These are phyloP conservation scores for Onychomys leucogaster DNA, from an alignment of 2,797 vertebrate genomes.

Conservation along the genomic window DNA sequence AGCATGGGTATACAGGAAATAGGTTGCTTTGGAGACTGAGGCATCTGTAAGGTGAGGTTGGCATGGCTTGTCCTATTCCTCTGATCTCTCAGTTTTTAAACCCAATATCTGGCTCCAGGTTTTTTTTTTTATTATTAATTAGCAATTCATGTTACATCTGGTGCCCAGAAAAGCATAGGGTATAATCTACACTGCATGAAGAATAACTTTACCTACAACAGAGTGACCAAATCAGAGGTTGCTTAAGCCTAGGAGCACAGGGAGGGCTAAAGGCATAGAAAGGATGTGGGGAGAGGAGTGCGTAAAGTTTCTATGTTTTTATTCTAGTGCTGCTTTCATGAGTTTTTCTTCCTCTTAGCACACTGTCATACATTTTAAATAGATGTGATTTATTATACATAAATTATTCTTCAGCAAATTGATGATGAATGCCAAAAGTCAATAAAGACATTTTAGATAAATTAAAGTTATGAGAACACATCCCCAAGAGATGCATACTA, in stretches of 20 bases:
- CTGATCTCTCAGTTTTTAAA: too few species aligned
- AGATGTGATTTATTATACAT: background rate
- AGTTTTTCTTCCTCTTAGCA: background rate
- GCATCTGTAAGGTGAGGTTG: too few species aligned
- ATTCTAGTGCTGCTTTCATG: background rate
- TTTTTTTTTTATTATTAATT: too few species aligned
- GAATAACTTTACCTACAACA: background rate
- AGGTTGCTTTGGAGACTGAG: too few species aligned
- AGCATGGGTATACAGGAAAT: too few species aligned
- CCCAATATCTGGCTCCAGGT: too few species aligned
- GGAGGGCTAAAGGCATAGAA: background rate
- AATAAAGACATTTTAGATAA: slow-evolving; percentile 24
- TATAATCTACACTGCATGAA: background rate
- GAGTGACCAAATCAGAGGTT: background rate
- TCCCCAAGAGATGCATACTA: background rate
- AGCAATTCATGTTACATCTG: too few species aligned
- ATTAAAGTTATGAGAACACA: slow-evolving; percentile 19
- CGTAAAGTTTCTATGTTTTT: background rate
- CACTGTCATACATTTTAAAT: slow-evolving; percentile 1
- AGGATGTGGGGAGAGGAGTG: accelerated
- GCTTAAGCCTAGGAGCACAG: background rate
- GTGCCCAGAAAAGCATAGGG: background rate
- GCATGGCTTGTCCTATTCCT: too few species aligned
- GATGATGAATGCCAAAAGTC: background rate
- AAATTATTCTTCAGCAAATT: slow-evolving; percentile 19